phyloP scores from a whole-genome alignment of 2,113 vertebrate species.

The Trichomycterus rosablanca region DNA sequence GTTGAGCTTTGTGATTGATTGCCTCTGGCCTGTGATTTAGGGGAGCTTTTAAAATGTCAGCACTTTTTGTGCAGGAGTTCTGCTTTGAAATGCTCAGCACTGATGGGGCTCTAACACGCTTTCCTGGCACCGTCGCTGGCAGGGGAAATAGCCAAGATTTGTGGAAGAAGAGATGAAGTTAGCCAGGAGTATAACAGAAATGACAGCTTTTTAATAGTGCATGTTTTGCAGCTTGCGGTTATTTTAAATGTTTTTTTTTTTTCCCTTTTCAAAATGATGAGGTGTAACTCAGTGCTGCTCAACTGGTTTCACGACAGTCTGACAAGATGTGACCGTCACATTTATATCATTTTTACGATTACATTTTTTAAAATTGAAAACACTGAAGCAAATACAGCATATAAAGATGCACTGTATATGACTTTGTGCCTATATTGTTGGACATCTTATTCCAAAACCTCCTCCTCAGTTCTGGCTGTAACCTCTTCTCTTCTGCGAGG shows the following conservation, averaged over 20 bases:
- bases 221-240: constrained; percentile 1
- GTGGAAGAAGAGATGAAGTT: constrained; percentile 8
- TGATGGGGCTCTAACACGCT: not conserved
- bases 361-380: too few species aligned
- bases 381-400: too few species aligned
- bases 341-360: too few species aligned
- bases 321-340: too few species aligned
- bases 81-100: constrained; percentile 11
- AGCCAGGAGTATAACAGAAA: constrained; percentile 7
- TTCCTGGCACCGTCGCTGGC: constrained; percentile 12
- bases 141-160: constrained; percentile 27
- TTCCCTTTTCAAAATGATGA: too few species aligned
- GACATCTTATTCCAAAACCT: too few species aligned
- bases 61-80: constrained; percentile 3
- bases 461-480: too few species aligned
- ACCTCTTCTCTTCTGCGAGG: too few species aligned
- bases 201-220: not conserved
- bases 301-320: too few species aligned
- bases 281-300: too few species aligned
- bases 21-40: constrained; percentile 25
- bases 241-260: constrained; percentile 8
- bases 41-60: constrained; percentile 21
- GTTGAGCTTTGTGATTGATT: constrained; percentile 33
- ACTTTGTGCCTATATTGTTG: too few species aligned
- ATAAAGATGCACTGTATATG: too few species aligned